Percentiles rank a stretch among this genome's conserved stretches.
phyloP scores from a whole-genome alignment of 1,140 invertebrate species.

The Halesus radiatus region DNA sequence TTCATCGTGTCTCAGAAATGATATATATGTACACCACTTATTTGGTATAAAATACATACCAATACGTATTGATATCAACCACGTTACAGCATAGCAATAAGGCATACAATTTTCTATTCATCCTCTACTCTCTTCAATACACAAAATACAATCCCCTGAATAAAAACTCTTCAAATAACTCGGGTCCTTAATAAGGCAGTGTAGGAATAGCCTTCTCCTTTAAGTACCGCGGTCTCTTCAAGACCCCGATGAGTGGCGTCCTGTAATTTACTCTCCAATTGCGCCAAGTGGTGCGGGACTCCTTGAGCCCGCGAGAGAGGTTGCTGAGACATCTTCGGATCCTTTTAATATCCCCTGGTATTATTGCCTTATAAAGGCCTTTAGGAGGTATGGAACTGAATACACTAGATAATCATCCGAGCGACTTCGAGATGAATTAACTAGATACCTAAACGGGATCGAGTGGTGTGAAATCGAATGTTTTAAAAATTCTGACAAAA shows the following conservation, averaged over 20 bases:
- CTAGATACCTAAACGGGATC: too few species aligned
- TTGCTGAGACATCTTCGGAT: not conserved
- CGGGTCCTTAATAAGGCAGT: not conserved
- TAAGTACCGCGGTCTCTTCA: not conserved
- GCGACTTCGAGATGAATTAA: not conserved
- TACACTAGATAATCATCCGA: not conserved
- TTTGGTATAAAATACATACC: too few species aligned
- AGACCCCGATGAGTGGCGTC: conserved; percentile 14
- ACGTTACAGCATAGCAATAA: too few species aligned
- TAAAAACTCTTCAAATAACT: not conserved
- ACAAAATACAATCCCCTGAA: too few species aligned
- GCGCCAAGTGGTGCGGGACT: conserved; percentile 38
- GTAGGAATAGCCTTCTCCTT: not conserved
- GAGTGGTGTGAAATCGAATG: too few species aligned
- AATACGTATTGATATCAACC: too few species aligned
- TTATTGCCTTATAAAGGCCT: not conserved
- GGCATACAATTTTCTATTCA: too few species aligned
- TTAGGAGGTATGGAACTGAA: not conserved
- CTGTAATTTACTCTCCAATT: conserved; percentile 51
- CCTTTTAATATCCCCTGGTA: too few species aligned
- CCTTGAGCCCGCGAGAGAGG: not conserved
- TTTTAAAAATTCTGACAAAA: too few species aligned
- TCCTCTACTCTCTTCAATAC: too few species aligned
- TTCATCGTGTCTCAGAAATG: too few species aligned
- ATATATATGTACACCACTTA: too few species aligned